Conservation (phyloP, 2,888 invertebrate genomes). For the Aporophyla lueneburgensis region DNA sequence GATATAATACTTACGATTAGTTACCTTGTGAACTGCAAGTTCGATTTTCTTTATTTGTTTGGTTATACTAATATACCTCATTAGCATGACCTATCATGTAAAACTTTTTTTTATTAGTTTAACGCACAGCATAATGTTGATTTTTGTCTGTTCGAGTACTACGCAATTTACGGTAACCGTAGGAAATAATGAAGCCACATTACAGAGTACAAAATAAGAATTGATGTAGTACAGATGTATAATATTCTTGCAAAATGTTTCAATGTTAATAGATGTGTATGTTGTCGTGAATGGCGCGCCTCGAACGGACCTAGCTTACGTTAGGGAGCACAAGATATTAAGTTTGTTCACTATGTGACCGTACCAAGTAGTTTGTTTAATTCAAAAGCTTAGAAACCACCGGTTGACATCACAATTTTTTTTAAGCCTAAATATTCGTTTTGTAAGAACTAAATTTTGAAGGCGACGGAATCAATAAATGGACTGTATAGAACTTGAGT, state of each 20-base stretch:
- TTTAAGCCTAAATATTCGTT: constrained; percentile 39
- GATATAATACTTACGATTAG: constrained; percentile 87
- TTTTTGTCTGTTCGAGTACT: constrained; percentile 64
- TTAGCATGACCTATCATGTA: constrained; percentile 86
- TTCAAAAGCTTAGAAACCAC: constrained; percentile 36
- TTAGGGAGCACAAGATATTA: constrained; percentile 67
- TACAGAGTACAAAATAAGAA: constrained; percentile 69
- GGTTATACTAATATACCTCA: constrained; percentile 85
- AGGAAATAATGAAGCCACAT: constrained; percentile 58
- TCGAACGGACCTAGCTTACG: constrained; percentile 60
- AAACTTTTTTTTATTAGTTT: constrained; percentile 76
- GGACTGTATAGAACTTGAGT: not conserved
- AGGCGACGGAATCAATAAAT: constrained; percentile 16
- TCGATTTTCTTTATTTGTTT: constrained; percentile 81
- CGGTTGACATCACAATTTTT: constrained; percentile 28
- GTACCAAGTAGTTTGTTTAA: constrained; percentile 54
- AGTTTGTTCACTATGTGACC: constrained; percentile 61
- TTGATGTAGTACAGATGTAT: constrained; percentile 62
- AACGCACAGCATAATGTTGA: constrained; percentile 71
- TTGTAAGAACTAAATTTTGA: constrained; percentile 34
- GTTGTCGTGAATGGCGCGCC: constrained; percentile 58
- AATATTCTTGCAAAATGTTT: constrained; percentile 63
- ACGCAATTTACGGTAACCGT: constrained; percentile 59
- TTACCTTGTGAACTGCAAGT: constrained; percentile 90
- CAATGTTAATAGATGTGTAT: constrained; percentile 66